Evolutionary conservation across 2,797 vertebrate genomes (phyloP), one percentile per base, ranked within the genome.

Genomic region (Oryzias dopingdopingensis): DNA sequence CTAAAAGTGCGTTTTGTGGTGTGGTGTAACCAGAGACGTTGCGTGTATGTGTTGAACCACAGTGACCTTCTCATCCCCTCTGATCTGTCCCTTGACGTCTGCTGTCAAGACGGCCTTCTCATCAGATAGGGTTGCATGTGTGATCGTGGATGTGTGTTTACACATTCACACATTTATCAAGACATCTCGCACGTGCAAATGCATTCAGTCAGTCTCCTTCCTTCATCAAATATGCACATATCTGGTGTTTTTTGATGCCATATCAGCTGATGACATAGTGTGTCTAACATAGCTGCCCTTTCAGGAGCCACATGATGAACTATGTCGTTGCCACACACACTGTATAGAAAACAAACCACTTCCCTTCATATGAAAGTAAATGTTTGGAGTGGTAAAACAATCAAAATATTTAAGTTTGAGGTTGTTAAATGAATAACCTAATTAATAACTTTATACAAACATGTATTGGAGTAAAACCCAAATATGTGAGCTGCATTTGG

Each of bases 11-110:
- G 47, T 63, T 64, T 41, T 48, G 29, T 8, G 29, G 42, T 18
- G 55, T 37, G 61, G 62, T 80, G 84, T 86, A 88, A 87, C 72
- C 48, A 56, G 69, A 85, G 59, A 63, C 56, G 52, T 15, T 52
- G 43, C 16, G 32, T 56, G 10, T 65, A 46, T 56, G 52, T 55
- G 48, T 48, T 29, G 65, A 76, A 56, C 63, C 59, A 17, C 52
- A n/a, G 56, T 74, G 56, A 78, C 70, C 76, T 82, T 75, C 56
- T 81, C 66, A 40, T 77, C 70, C 65, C 47, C 45, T 54, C 54
- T 67, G 62, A 76, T 73, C 50, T 73, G 42, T 59, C 44, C 22
- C 43, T 64, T 49, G 37, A 42, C 70, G 62, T 42, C 48, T 47
- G 29, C 65, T 71, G 32, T 70, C 54, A 22, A 63, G 58, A 52